phyloP scores from a whole-genome alignment of 2,888 invertebrate genomes.

The Oxyscelio sp. region DNA sequence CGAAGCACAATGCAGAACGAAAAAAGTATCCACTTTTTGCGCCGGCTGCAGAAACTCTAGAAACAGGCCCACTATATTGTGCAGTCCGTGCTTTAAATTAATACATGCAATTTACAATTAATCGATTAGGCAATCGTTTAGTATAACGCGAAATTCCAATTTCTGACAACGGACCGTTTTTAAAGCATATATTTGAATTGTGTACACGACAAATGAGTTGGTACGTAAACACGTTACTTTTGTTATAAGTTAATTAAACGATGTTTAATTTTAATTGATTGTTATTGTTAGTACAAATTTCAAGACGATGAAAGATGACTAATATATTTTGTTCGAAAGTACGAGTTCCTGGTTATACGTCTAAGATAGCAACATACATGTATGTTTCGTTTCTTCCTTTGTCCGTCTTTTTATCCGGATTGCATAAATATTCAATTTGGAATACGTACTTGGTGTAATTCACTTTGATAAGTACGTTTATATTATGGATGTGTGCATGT shows the following conservation, averaged over 20 bases:
- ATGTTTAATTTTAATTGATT: not conserved
- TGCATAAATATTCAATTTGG: not conserved
- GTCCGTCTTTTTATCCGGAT: too few relatives aligned
- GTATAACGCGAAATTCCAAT: not conserved
- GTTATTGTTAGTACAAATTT: not conserved
- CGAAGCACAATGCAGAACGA: conserved; percentile 65
- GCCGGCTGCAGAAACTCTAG: conserved; percentile 62
- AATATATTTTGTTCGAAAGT: not conserved
- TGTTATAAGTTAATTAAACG: not conserved
- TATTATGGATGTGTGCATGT: not conserved
- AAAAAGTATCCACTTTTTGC: conserved; percentile 71
- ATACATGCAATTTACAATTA: conserved; percentile 39
- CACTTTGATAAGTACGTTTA: not conserved
- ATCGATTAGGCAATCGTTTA: not conserved
- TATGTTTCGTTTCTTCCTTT: not conserved
- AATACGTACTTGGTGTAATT: not conserved
- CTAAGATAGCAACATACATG: not conserved
- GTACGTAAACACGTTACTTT: not conserved
- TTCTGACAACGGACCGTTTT: not conserved
- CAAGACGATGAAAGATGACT: not conserved
- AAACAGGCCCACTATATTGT: conserved; percentile 63
- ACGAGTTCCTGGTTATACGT: not conserved
- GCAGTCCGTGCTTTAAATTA: conserved; percentile 49
- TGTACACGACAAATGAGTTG: conserved; percentile 6
- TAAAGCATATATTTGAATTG: not conserved